phyloP scores from a whole-genome alignment of 2,888 invertebrate species.

The Latheticus oryzae region DNA sequence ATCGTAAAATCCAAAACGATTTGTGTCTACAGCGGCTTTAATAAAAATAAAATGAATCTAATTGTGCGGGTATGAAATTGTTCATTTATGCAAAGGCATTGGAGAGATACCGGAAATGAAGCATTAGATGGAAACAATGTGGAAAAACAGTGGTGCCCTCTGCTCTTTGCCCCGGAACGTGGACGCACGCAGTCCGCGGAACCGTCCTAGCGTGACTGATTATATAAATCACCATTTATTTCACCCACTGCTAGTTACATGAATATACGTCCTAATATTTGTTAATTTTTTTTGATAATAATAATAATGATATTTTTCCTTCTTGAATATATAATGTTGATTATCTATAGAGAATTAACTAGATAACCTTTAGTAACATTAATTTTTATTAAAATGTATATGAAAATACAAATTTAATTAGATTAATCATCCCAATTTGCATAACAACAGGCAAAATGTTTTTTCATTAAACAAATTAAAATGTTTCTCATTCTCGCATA shows the following conservation, averaged over 20 bases:
- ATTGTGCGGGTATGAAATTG: too few species aligned
- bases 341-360: too few species aligned
- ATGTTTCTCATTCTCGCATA: constrained; percentile 31
- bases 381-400: background rate
- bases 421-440: constrained; percentile 31
- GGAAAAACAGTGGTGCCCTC: constrained; percentile 55
- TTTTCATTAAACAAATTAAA: constrained; percentile 38
- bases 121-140: constrained; percentile 58
- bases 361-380: too few species aligned
- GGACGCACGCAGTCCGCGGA: constrained; percentile 55
- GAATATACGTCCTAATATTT: too few species aligned
- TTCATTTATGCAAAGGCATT: too few species aligned
- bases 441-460: constrained; percentile 28
- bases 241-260: constrained; percentile 53
- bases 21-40: too few species aligned
- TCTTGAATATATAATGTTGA: too few species aligned
- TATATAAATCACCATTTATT: constrained; percentile 60
- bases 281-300: constrained; percentile 28
- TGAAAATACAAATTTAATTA: constrained; percentile 31
- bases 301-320: constrained; percentile 12
- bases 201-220: constrained; percentile 58
- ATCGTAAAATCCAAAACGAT: too few species aligned
- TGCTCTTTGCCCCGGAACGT: constrained; percentile 49
- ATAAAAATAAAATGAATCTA: too few species aligned
- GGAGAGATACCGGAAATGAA: constrained; percentile 56